Evolutionary conservation across 35 echinoderm and acorn worm genomes (phyloP).

Genomic region (Strongylocentrotus purpuratus): DNA sequence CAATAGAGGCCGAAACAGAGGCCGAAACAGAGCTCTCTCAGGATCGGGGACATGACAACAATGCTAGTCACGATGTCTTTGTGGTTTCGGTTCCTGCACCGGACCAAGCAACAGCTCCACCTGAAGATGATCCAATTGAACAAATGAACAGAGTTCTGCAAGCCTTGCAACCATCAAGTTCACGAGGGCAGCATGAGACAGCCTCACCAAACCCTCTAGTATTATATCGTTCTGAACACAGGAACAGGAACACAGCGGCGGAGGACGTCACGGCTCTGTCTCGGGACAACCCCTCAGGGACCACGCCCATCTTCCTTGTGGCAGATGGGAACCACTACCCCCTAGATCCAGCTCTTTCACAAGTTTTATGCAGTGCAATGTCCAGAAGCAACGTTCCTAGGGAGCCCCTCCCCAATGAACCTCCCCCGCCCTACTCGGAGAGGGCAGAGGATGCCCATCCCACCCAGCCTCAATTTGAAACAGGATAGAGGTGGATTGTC

Average conservation of each 20-base stretch:
- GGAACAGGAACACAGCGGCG: neutral
- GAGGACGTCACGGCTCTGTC: neutral
- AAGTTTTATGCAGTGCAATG: slow-evolving; percentile 43
- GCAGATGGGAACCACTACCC: slow-evolving; percentile 24
- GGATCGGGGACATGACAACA: neutral
- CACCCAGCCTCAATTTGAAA: neutral
- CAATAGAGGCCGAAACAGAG: neutral
- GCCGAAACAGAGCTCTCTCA: neutral
- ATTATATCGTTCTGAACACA: slow-evolving; percentile 14
- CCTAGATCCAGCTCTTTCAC: slow-evolving; percentile 24
- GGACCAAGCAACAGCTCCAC: neutral
- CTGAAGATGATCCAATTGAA: neutral
- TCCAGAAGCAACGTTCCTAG: neutral
- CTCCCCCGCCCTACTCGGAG: slow-evolving; percentile 36
- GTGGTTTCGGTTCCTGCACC: neutral
- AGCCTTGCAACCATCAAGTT: neutral
- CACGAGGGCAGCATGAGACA: neutral
- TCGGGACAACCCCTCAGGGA: neutral
- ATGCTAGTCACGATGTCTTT: neutral
- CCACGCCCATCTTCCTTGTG: neutral
- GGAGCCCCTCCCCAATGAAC: neutral
- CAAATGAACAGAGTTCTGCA: slow-evolving; percentile 14
- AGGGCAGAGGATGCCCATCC: neutral
- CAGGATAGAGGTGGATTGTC: neutral
- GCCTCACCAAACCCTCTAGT: neutral